phyloP scores from a whole-genome alignment of 2,888 invertebrate genomes.

The Lampropteryx suffumata region DNA sequence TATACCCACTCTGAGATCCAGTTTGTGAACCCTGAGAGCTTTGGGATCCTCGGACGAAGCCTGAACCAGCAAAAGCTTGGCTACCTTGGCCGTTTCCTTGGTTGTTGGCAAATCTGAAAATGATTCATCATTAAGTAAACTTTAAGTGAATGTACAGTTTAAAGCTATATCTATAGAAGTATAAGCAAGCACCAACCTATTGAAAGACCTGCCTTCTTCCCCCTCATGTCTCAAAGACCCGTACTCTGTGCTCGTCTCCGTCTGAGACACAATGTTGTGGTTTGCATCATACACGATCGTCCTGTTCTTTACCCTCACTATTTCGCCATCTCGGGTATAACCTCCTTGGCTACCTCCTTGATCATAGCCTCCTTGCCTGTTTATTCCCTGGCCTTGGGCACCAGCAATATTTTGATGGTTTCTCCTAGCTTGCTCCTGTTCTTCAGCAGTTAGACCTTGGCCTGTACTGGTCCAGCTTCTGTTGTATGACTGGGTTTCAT shows the following conservation, averaged over 20 bases:
- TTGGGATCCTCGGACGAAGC: constrained; percentile 25
- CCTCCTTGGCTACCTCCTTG: constrained; percentile 44
- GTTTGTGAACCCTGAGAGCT: constrained; percentile 24
- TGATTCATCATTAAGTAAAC: too few species aligned
- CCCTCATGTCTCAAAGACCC: constrained; percentile 70
- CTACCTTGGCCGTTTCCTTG: constrained; percentile 6
- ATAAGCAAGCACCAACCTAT: constrained; percentile 52
- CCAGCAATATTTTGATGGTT: constrained; percentile 49
- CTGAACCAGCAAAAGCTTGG: constrained; percentile 21
- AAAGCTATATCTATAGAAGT: background rate
- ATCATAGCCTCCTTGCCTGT: constrained; percentile 35
- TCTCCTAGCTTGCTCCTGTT: constrained; percentile 59
- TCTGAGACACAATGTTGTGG: constrained; percentile 70
- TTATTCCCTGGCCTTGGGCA: constrained; percentile 43
- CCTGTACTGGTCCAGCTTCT: constrained; percentile 53
- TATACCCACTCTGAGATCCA: constrained; percentile 14
- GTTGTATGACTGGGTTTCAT: constrained; percentile 48
- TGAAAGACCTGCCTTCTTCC: constrained; percentile 72
- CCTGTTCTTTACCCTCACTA: constrained; percentile 59
- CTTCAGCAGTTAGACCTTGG: constrained; percentile 54
- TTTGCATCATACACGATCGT: constrained; percentile 67
- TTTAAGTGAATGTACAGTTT: too few species aligned
- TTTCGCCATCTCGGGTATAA: constrained; percentile 46
- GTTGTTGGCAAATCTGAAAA: constrained; percentile 13
- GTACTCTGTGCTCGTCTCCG: constrained; percentile 80